A percentile compares a stretch with the other conserved stretches of the same genome.
These are phyloP conservation scores for Eudemis profundana DNA, from an alignment of 2,888 invertebrate genomes.

Conservation along the genomic window DNA sequence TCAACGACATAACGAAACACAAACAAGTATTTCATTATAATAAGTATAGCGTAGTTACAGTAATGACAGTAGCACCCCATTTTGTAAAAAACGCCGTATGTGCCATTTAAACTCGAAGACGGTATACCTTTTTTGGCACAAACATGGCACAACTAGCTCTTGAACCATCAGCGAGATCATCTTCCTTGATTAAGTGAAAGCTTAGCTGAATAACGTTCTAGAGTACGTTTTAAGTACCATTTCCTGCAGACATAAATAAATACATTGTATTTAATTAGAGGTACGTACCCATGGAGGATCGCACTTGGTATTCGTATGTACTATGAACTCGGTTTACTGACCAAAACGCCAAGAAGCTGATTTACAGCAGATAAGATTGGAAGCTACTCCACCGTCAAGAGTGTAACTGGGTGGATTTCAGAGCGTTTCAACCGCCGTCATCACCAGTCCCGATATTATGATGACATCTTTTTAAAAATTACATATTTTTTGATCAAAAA, in stretches of 20 bases:
- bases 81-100: background rate
- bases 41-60: slow-evolving; percentile 3
- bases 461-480: too few relatives aligned
- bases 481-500: too few relatives aligned
- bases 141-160: background rate
- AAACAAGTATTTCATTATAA: slow-evolving; percentile 10
- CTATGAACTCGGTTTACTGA: background rate
- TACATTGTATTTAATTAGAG: too few relatives aligned
- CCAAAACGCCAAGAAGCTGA: too few relatives aligned
- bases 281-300: too few relatives aligned
- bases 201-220: slow-evolving; percentile 47
- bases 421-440: too few relatives aligned
- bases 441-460: too few relatives aligned
- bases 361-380: too few relatives aligned
- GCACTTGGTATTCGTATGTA: background rate
- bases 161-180: slow-evolving; percentile 46
- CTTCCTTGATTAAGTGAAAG: slow-evolving; percentile 58
- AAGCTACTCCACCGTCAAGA: too few relatives aligned
- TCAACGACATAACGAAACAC: slow-evolving; percentile 1
- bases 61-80: background rate
- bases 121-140: background rate
- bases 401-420: too few relatives aligned
- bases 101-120: background rate
- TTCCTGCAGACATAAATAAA: slow-evolving; percentile 5
- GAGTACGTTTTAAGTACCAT: slow-evolving; percentile 10